Conservation (phyloP, 2,888 invertebrate species). For the Euplagia quadripunctaria region DNA sequence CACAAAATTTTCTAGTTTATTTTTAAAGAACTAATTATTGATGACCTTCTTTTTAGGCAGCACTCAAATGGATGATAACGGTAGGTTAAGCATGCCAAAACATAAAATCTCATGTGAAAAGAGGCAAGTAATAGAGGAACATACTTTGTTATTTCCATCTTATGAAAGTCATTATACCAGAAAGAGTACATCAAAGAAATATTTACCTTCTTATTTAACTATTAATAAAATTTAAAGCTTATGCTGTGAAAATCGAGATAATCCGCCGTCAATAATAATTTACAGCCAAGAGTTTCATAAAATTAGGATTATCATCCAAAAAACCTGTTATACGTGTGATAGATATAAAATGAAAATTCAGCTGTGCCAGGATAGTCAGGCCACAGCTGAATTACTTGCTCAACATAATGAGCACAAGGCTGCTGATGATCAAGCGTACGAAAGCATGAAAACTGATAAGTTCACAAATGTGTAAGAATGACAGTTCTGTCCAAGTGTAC, state of each 20-base stretch:
- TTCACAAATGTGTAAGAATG: neutral
- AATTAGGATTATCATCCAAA: constrained; percentile 3
- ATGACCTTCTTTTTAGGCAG: too few species aligned
- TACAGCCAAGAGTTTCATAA: constrained; percentile 6
- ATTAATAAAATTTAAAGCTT: constrained; percentile 4
- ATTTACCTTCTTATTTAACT: neutral
- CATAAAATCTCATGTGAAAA: too few species aligned
- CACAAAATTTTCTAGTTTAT: too few species aligned
- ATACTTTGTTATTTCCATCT: neutral
- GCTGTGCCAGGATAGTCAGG: neutral
- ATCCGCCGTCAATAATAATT: neutral
- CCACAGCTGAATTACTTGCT: neutral
- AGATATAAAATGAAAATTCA: neutral
- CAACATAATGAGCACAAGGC: neutral
- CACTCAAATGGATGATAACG: too few species aligned
- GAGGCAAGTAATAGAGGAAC: too few species aligned
- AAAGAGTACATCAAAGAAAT: constrained; percentile 3
- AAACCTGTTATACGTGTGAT: constrained; percentile 5
- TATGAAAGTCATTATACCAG: constrained; percentile 1
- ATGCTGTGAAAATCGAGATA: neutral
- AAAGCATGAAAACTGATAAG: neutral
- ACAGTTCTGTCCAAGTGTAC: constrained; percentile 9
- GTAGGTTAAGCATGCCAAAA: too few species aligned
- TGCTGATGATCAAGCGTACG: neutral
- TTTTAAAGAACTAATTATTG: too few species aligned